phyloP scores from a whole-genome alignment of 2,888 invertebrate species.

The Pyrgus malvae region DNA sequence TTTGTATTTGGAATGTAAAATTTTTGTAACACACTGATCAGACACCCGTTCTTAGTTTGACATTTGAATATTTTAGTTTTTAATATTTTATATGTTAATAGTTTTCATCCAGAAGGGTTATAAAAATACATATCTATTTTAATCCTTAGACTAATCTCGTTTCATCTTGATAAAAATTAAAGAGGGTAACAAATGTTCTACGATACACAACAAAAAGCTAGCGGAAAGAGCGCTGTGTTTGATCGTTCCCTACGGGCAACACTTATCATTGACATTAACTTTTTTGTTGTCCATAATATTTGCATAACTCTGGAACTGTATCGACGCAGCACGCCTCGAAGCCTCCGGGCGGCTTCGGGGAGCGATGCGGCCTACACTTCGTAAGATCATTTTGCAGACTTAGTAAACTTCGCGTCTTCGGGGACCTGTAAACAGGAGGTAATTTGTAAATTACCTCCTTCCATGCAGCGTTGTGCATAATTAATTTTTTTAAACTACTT shows the following conservation, averaged over 20 bases:
- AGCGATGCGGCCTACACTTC: slow-evolving; percentile 67
- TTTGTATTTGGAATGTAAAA: no score
- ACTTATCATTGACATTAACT: slow-evolving; percentile 81
- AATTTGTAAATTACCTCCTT: slow-evolving; percentile 58
- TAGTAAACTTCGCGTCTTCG: slow-evolving; percentile 56
- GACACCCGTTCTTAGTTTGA: no score
- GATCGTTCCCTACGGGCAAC: slow-evolving; percentile 68
- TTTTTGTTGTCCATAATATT: slow-evolving; percentile 82
- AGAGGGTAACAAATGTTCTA: neutral
- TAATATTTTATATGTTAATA: neutral
- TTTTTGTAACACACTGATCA: no score
- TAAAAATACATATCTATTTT: no score
- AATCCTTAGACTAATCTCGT: no score
- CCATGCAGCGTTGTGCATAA: neutral
- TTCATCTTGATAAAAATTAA: no score
- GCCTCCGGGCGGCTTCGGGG: slow-evolving; percentile 65
- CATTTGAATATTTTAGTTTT: neutral
- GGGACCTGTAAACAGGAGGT: slow-evolving; percentile 61
- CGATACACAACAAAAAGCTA: slow-evolving; percentile 3
- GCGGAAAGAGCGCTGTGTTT: slow-evolving; percentile 34
- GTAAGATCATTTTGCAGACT: slow-evolving; percentile 80
- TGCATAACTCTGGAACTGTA: slow-evolving; percentile 77
- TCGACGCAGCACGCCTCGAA: slow-evolving; percentile 57
- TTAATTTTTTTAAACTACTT: neutral
- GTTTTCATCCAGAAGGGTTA: no score